Evolutionary conservation across 2,888 invertebrate genomes (phyloP).

Genomic region (Colletes collaris): DNA sequence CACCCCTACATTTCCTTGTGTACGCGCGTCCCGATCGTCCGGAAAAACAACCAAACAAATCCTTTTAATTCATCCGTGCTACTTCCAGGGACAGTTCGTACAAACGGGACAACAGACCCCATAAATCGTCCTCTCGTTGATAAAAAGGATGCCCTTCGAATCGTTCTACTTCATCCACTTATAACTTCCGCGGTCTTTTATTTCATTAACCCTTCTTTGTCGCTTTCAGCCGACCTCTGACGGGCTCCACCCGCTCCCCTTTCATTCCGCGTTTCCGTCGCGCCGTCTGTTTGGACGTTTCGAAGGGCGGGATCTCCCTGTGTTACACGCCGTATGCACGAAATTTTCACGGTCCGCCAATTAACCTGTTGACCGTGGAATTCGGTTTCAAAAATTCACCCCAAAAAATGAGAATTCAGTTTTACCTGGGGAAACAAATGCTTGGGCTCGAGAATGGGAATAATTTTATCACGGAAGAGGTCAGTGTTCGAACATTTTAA

Average conservation of each 20-base stretch:
- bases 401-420: too few species aligned
- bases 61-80: neutral
- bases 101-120: neutral
- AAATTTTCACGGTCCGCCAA: too few species aligned
- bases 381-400: too few species aligned
- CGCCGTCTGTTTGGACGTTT: too few species aligned
- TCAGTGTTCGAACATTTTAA: too few species aligned
- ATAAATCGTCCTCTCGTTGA: conserved; percentile 3
- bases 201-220: conserved; percentile 10
- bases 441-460: too few species aligned
- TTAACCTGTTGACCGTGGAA: too few species aligned
- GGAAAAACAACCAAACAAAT: conserved; percentile 6
- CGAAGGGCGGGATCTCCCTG: too few species aligned
- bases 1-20: neutral
- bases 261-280: neutral
- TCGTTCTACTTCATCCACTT: neutral
- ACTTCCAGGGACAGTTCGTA: neutral
- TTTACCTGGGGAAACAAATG: too few species aligned
- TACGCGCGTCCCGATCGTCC: conserved; percentile 16
- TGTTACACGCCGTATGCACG: too few species aligned
- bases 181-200: neutral
- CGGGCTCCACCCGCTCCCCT: neutral
- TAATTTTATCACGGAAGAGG: too few species aligned
- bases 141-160: neutral
- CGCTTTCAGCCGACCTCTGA: neutral